Percentiles rank a stretch among this genome's conserved stretches.
Conservation (phyloP, 2,113 vertebrate species). For the Ceyx melanurus region DNA sequence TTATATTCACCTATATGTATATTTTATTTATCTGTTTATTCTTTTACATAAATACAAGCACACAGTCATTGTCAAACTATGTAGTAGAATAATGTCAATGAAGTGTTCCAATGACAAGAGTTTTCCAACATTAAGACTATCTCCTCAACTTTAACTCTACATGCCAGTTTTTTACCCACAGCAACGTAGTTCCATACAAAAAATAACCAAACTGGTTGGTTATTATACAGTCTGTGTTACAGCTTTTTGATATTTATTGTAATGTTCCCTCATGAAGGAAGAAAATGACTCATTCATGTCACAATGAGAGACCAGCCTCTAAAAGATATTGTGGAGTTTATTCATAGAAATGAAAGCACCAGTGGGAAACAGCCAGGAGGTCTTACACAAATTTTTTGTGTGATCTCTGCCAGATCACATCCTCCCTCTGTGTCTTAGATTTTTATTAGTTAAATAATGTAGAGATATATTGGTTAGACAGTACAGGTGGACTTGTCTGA, state of each 20-base stretch:
- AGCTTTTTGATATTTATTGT: slow-evolving; percentile 6
- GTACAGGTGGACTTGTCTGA: background rate
- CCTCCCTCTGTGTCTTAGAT: background rate
- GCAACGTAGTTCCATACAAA: background rate
- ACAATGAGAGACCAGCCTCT: background rate
- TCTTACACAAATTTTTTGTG: background rate
- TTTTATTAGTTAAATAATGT: background rate
- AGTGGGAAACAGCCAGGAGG: background rate
- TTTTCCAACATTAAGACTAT: background rate
- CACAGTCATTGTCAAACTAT: background rate
- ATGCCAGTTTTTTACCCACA: background rate
- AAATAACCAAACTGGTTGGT: background rate
- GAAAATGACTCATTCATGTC: slow-evolving; percentile 3
- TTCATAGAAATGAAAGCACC: background rate
- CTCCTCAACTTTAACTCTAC: background rate
- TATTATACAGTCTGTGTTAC: background rate
- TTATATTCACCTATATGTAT: slow-evolving; percentile 55
- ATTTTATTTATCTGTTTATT: slow-evolving; percentile 15
- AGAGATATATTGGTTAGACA: background rate
- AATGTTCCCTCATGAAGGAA: background rate
- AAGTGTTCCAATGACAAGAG: background rate
- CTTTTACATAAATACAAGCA: slow-evolving; percentile 8
- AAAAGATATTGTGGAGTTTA: background rate
- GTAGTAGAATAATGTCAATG: background rate
- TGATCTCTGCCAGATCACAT: background rate